phyloP scores from a whole-genome alignment of 2,113 vertebrate genomes.

The Callospermophilus lateralis region DNA sequence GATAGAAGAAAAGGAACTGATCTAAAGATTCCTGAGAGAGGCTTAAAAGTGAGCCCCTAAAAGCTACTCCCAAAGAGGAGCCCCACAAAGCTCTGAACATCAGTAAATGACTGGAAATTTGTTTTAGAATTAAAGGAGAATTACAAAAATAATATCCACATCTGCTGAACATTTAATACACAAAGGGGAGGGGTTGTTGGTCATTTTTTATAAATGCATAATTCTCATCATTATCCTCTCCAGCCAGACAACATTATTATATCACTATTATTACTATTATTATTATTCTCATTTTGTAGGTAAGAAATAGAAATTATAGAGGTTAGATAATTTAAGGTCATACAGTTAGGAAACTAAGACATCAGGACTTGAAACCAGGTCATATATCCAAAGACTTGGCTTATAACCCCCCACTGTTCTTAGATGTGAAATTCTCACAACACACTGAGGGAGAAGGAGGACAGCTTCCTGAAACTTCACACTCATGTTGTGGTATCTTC shows the following conservation, averaged over 20 bases:
- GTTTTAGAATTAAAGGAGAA: background rate
- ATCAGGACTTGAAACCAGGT: background rate
- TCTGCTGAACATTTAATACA: background rate
- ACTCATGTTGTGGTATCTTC: background rate
- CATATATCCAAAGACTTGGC: background rate
- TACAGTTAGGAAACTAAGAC: background rate
- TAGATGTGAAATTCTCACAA: background rate
- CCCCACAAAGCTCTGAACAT: background rate
- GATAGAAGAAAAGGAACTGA: background rate
- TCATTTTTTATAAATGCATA: background rate
- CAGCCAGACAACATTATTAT: background rate
- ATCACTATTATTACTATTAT: background rate
- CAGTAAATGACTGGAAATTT: background rate
- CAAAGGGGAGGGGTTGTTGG: background rate
- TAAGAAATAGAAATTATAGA: conserved; percentile 13
- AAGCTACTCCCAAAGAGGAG: background rate
- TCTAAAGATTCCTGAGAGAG: background rate
- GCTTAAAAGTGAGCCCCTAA: background rate
- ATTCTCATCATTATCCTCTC: background rate
- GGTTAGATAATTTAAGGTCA: background rate
- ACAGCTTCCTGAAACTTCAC: background rate
- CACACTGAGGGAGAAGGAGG: background rate
- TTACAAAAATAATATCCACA: background rate
- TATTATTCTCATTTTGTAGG: background rate
- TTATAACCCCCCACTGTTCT: background rate